A percentile compares a stretch with the other conserved stretches of the same genome.
phyloP scores from a whole-genome alignment of 37 sponge, comb jelly and placozoan genomes.

The Sycon ciliatum region DNA sequence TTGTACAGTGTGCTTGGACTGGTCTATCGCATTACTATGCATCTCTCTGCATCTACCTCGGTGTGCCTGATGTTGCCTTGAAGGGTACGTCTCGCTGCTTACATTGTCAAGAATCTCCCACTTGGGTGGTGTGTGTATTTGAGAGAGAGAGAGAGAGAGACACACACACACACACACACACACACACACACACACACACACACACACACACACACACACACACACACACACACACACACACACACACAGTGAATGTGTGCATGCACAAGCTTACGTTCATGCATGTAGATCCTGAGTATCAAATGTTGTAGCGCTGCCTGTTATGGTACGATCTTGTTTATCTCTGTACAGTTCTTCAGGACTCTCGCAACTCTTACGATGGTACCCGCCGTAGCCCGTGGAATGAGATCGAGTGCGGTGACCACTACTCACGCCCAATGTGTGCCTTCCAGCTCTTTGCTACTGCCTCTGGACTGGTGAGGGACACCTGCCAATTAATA shows the following conservation, averaged over 20 bases:
- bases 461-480: constrained; percentile 24
- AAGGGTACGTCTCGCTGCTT: background rate
- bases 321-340: no score
- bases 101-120: no score
- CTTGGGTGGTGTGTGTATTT: no score
- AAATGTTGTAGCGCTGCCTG: no score
- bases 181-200: no score
- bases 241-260: no score
- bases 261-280: no score
- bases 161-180: no score
- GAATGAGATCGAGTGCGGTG: constrained; percentile 29
- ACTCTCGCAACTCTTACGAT: constrained; percentile 19
- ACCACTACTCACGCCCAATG: constrained; percentile 25
- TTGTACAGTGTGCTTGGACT: constrained; percentile 34
- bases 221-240: no score
- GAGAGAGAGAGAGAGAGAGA: no score
- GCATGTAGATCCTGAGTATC: background rate
- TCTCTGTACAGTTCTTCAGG: constrained; percentile 13
- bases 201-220: no score
- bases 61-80: background rate
- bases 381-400: constrained; percentile 23
- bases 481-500: no score
- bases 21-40: constrained; percentile 22
- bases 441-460: constrained; percentile 14
- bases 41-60: background rate